phyloP scores from a whole-genome alignment of 1,140 invertebrate species.

The Drosophila melanogaster region DNA sequence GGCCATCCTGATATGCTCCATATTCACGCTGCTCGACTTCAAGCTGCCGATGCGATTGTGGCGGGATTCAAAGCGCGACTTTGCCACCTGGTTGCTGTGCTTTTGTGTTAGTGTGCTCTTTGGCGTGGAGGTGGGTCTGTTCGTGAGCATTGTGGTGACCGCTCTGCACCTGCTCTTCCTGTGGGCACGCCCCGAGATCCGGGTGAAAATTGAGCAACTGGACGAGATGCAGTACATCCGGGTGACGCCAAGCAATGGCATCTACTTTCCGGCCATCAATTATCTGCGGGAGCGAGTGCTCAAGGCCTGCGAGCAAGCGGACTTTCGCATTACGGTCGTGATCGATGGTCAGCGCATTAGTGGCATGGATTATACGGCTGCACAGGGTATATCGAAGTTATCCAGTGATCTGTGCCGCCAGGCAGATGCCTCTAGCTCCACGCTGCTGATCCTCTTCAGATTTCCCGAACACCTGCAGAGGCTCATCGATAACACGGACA shows the following conservation, averaged over 20 bases:
- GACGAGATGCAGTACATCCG: slow-evolving; percentile 85
- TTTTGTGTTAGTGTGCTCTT: slow-evolving; percentile 91
- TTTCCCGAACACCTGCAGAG: slow-evolving; percentile 61
- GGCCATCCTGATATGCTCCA: slow-evolving; percentile 88
- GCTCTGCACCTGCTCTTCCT: slow-evolving; percentile 92
- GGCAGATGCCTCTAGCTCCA: slow-evolving; percentile 56
- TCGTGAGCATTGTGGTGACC: slow-evolving; percentile 93
- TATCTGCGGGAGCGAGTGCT: slow-evolving; percentile 86
- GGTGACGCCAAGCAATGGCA: slow-evolving; percentile 87
- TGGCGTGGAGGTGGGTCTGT: slow-evolving; percentile 95
- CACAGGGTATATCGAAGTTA: slow-evolving; percentile 79
- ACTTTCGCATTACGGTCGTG: slow-evolving; percentile 85
- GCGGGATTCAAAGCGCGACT: slow-evolving; percentile 89
- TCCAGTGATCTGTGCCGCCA: slow-evolving; percentile 68
- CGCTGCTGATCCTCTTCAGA: slow-evolving; percentile 67
- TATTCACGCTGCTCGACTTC: slow-evolving; percentile 87
- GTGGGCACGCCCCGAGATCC: slow-evolving; percentile 90
- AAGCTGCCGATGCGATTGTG: slow-evolving; percentile 89
- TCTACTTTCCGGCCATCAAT: slow-evolving; percentile 89
- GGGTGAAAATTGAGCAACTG: slow-evolving; percentile 87
- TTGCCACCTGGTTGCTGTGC: slow-evolving; percentile 90
- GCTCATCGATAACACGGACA: slow-evolving; percentile 72
- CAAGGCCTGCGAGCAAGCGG: slow-evolving; percentile 84
- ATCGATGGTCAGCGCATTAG: slow-evolving; percentile 87
- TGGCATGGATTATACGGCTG: slow-evolving; percentile 88